Base-by-base conservation (phyloP, 1,140 invertebrate genomes). In the Eueides isabella region DNA sequence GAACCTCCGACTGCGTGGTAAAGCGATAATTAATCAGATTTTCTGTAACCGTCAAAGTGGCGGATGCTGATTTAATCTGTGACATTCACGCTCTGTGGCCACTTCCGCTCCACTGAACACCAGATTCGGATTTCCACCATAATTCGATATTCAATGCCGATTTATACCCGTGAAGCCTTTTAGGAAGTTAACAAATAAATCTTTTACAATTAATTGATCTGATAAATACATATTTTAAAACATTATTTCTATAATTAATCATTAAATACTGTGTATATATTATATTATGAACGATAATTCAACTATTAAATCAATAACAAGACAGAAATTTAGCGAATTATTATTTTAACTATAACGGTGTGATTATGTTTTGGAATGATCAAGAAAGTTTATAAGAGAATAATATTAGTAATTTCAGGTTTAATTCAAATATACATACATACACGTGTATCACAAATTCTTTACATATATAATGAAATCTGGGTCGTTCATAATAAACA, bases 1-100 rank as follows among this genome's bases (percentile, higher is more conserved):
- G 31, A 26, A 61, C 30, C 48, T 66, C 19, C 64, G 26, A 33
- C 26, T 31, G 38, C 30, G 55, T 48, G 71, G 61, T 67, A 26
- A 62, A 61, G 31, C 26, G 63, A 28, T 74, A 77, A 81, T 77
- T 81, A 81, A 78, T 79, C 69, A 74, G 71, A 77, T 80, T 74
- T 31, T 26, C 68, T 74, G 69, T 74, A 68, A 48, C 35, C 66
- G 71, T 76, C 79, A 78, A 79, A 80, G 69, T 77, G 48, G 69
- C 76, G 80, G 80, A 79, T 75, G 75, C 70, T 66, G 75, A 61
- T 72, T 61, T 62, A 72, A 78, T 80, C 81, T 80, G 81, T 84
- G 86, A 85, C 86, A 86, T 88, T 88, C 85, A 88, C 80, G 81
- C 76, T 74, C 76, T 73, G 72, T 76, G 63, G 41, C 28, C 64